These are phyloP conservation scores for Hyperopisus bebe DNA, from an alignment of 2,113 vertebrate genomes.

Conservation along the genomic window DNA sequence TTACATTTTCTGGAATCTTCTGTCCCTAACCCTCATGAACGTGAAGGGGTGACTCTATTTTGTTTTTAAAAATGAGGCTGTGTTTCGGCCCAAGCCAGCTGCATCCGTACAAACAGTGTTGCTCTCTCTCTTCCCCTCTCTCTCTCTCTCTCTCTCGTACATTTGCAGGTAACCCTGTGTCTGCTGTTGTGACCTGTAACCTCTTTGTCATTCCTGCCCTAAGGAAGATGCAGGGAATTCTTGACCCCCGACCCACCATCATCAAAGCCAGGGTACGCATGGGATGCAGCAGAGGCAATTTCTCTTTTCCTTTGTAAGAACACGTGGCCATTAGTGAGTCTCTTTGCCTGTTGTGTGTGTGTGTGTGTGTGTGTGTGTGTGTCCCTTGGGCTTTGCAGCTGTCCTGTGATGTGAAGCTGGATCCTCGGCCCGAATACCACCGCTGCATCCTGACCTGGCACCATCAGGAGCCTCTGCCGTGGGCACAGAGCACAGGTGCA, in stretches of 20 bases:
- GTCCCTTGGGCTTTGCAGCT: slow-evolving; percentile 60
- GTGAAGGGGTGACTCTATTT: background rate
- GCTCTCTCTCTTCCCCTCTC: background rate
- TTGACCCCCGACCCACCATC: slow-evolving; percentile 95
- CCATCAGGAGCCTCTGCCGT: slow-evolving; percentile 97
- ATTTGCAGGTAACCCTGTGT: slow-evolving; percentile 87
- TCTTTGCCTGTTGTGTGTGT: background rate
- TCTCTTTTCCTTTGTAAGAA: background rate
- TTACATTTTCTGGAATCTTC: background rate
- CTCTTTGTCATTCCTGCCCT: slow-evolving; percentile 97
- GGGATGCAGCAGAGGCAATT: background rate
- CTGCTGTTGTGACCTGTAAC: slow-evolving; percentile 97
- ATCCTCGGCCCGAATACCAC: slow-evolving; percentile 96
- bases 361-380: background rate
- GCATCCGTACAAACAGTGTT: background rate
- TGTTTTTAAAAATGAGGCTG: background rate
- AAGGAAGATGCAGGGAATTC: slow-evolving; percentile 97
- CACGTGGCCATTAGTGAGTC: background rate
- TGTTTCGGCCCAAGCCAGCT: background rate
- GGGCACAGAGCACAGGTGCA: slow-evolving; percentile 98
- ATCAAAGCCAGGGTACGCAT: slow-evolving; percentile 93
- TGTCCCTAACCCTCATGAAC: background rate
- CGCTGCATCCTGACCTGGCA: slow-evolving; percentile 99
- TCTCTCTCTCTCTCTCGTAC: slow-evolving; percentile 19
- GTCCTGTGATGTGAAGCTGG: slow-evolving; percentile 96